Base-by-base conservation (phyloP, 2,888 invertebrate species). In the Drosophila robusta region DNA sequence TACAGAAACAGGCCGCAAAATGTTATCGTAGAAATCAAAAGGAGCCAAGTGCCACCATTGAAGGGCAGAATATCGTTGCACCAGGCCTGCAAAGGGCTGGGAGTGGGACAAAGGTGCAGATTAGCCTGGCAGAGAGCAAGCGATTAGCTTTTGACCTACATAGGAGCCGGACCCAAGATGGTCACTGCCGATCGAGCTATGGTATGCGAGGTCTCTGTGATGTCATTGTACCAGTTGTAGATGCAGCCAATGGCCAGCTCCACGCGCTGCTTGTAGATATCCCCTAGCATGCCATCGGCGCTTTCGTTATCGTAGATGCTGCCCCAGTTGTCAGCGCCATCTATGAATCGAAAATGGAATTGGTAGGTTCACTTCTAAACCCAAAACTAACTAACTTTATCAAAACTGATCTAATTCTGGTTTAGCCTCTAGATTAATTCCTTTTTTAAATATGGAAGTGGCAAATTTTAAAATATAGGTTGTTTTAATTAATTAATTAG, bases 231-330 rank as follows among this genome's bases (percentile, higher is more conserved):
- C 92, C 92, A 92, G 65, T 92, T 92, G 70, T 91, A 92, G 16
- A 91, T 87, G 57, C 92, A 91, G 1, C 92, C 92, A 46, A 92
- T 90, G 38, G 90, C 91, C 67, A 92, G 34, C 52, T 92, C 92
- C 1, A 89, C 88, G 11, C 89, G 80, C 34, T 91, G 90, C 3
- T 79, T 80, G 42, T 90, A 92, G 2, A 92, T 66, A 32, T 90
- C 90, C 0, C 92, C 92, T 62, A 92, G 56, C 89, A 91, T 88
- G 22, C 92, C 92, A n/a, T 84, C 78, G 1, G 90, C 87, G 12
- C 89, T 77, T 4, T 86, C 91, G 44, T 92, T 92, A 34, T 90
- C 90, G 36, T 83, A 90, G 34, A 92, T 87, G 11, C 74, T 77
- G 14, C 92, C 92, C 92, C 92, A 92, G 58, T 89, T 87, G 44